Percentiles rank a stretch among this genome's conserved stretches.
phyloP scores from a whole-genome alignment of 35 echinoderm and acorn worm genomes.

The Ophioderma brevispina region DNA sequence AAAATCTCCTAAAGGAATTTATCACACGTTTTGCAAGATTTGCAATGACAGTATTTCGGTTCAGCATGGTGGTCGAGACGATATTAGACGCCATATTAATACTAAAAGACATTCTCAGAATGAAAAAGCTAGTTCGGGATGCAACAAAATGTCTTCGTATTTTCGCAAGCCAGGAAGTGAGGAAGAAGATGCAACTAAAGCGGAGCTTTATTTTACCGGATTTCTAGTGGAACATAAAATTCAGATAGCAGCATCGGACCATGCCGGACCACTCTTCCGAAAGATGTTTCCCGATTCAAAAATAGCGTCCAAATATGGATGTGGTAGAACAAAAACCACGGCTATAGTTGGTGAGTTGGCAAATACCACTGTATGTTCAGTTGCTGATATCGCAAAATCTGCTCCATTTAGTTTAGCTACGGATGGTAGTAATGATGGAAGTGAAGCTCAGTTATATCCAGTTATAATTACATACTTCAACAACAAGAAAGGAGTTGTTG shows the following conservation, averaged over 20 bases:
- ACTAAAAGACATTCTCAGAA: too few relatives aligned
- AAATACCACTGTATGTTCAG: slow-evolving; percentile 14
- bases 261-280: slow-evolving; percentile 1
- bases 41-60: too few relatives aligned
- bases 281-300: slow-evolving; percentile 52
- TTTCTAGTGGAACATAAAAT: too few relatives aligned
- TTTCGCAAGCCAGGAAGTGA: too few relatives aligned
- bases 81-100: too few relatives aligned
- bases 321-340: slow-evolving; percentile 56
- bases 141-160: too few relatives aligned
- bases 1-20: too few relatives aligned
- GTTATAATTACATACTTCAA: slow-evolving; percentile 38
- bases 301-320: slow-evolving; percentile 53
- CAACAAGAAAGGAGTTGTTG: slow-evolving; percentile 28
- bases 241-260: slow-evolving; percentile 18
- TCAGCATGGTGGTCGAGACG: too few relatives aligned
- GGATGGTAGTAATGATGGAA: slow-evolving; percentile 48
- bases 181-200: too few relatives aligned
- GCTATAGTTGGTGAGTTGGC: slow-evolving; percentile 44
- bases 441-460: slow-evolving; percentile 49
- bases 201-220: too few relatives aligned
- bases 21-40: too few relatives aligned
- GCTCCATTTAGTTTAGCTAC: slow-evolving; percentile 58
- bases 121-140: too few relatives aligned
- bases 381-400: slow-evolving; percentile 8